These are phyloP conservation scores for Taenaris catops DNA, from an alignment of 2,888 invertebrate species.

Conservation along the genomic window DNA sequence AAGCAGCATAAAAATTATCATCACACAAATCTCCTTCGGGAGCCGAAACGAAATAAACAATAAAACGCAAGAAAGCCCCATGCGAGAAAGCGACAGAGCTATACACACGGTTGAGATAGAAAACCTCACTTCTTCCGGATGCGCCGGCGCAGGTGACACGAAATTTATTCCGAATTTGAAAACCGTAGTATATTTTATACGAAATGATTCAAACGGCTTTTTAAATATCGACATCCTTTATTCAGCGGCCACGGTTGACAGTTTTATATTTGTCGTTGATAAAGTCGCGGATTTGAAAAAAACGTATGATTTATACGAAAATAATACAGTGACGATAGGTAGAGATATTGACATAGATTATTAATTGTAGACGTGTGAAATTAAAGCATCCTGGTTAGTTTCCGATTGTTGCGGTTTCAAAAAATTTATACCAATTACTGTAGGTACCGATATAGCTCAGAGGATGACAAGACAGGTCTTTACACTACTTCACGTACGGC, in stretches of 20 bases:
- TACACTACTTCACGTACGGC: no score
- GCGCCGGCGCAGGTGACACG: slow-evolving; percentile 73
- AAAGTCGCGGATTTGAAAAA: slow-evolving; percentile 55
- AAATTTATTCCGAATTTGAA: slow-evolving; percentile 79
- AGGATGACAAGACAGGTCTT: no score
- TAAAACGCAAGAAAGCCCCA: slow-evolving; percentile 41
- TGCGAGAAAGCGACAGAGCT: slow-evolving; percentile 34
- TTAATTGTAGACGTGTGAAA: slow-evolving; percentile 7
- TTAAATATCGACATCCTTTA: slow-evolving; percentile 77
- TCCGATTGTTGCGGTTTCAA: no score
- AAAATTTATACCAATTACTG: no score
- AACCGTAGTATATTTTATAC: slow-evolving; percentile 75
- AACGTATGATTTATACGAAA: slow-evolving; percentile 67
- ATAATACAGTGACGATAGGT: slow-evolving; percentile 53
- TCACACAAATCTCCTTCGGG: slow-evolving; percentile 56
- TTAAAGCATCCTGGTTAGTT: neutral
- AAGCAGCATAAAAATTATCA: slow-evolving; percentile 71
- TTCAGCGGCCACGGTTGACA: slow-evolving; percentile 67
- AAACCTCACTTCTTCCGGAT: slow-evolving; percentile 65
- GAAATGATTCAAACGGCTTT: slow-evolving; percentile 75
- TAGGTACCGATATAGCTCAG: no score
- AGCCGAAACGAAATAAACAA: slow-evolving; percentile 45
- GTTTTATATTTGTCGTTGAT: slow-evolving; percentile 76
- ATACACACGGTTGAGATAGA: slow-evolving; percentile 36
- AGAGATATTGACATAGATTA: slow-evolving; percentile 35